phyloP scores from a whole-genome alignment of 2,888 invertebrate genomes.

The Limenitis camilla region DNA sequence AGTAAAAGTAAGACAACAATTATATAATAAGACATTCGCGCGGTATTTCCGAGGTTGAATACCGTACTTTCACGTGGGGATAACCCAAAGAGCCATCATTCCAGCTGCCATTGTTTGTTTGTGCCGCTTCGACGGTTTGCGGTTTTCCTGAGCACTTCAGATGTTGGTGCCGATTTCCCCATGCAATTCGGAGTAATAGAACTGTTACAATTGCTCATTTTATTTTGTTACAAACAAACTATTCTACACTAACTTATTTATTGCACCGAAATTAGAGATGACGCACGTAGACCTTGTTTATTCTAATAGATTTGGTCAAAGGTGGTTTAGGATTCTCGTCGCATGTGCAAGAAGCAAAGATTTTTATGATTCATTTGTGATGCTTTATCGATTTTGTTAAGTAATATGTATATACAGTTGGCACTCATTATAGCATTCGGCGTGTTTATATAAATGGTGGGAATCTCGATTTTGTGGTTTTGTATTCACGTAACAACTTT shows the following conservation, averaged over 20 bases:
- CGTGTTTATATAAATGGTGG: conserved; percentile 1
- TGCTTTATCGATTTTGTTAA: too few relatives aligned
- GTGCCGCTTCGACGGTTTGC: conserved; percentile 16
- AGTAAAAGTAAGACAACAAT: conserved; percentile 4
- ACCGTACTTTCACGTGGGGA: conserved; percentile 53
- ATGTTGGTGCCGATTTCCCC: conserved; percentile 4
- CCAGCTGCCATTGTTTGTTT: conserved; percentile 10
- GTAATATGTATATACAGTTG: not conserved
- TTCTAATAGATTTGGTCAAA: too few relatives aligned
- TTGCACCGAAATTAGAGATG: too few relatives aligned
- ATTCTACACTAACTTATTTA: too few relatives aligned
- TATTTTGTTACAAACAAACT: too few relatives aligned
- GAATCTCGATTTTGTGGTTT: conserved; percentile 3
- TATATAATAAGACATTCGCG: not conserved
- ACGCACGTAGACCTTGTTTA: too few relatives aligned
- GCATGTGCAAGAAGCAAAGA: too few relatives aligned
- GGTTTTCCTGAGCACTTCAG: conserved; percentile 28
- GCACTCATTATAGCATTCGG: not conserved
- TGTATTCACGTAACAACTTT: conserved; percentile 29
- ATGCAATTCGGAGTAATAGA: not conserved
- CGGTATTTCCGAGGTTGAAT: conserved; percentile 43
- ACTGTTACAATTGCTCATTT: too few relatives aligned
- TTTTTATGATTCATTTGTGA: too few relatives aligned
- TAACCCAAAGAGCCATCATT: conserved; percentile 36
- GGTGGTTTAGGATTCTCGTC: too few relatives aligned